A percentile compares a stretch with the other conserved stretches of the same genome.
phyloP scores from a whole-genome alignment of 2,888 invertebrate genomes.

The Cheilosia scutellata region DNA sequence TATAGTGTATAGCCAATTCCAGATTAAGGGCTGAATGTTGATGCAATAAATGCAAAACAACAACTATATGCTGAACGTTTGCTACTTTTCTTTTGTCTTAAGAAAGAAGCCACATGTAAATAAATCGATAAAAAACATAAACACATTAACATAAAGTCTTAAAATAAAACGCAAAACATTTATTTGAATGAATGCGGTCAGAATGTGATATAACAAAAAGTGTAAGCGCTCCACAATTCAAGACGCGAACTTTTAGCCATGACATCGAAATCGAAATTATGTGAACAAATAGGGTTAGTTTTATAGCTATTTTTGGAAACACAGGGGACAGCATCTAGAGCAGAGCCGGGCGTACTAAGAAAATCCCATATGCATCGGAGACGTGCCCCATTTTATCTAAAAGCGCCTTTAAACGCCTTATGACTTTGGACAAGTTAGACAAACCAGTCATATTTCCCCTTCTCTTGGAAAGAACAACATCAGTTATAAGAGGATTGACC shows the following conservation, averaged over 20 bases:
- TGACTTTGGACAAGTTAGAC: too few species aligned
- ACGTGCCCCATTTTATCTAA: too few species aligned
- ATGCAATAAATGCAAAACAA: constrained; percentile 57
- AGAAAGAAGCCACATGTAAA: constrained; percentile 61
- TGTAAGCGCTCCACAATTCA: constrained; percentile 3
- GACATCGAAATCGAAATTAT: constrained; percentile 62
- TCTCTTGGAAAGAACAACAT: too few species aligned
- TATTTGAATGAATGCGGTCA: constrained; percentile 62
- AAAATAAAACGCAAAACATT: constrained; percentile 11
- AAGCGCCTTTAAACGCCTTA: too few species aligned
- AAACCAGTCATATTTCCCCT: too few species aligned
- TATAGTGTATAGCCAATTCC: not conserved
- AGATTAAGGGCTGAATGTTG: constrained; percentile 47
- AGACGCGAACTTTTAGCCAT: constrained; percentile 64
- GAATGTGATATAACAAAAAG: constrained; percentile 23
- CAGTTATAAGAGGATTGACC: too few species aligned
- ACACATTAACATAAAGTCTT: constrained; percentile 12
- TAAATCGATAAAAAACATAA: constrained; percentile 32
- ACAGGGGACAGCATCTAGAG: too few species aligned
- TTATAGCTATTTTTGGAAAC: not conserved
- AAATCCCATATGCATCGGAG: too few species aligned
- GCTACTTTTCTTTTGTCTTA: constrained; percentile 31
- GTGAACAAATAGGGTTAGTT: constrained; percentile 54
- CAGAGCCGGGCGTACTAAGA: too few species aligned
- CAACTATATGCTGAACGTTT: constrained; percentile 33